Evolutionary conservation across 2,113 vertebrate species (phyloP).

Genomic region (Misgurnus anguillicaudatus): DNA sequence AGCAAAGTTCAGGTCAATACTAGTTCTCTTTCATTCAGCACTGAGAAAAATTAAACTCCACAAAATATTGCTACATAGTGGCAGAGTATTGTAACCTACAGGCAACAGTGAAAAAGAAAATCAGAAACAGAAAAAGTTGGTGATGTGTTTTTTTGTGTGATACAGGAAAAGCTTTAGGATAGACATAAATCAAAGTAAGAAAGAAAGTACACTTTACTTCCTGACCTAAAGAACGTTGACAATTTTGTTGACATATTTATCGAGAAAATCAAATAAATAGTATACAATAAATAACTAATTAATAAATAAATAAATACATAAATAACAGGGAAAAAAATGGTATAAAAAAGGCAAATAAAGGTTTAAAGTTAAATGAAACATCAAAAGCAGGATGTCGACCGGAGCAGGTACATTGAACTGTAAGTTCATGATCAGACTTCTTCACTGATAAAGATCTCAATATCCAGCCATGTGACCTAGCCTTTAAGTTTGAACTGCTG

Average conservation of each 20-base stretch:
- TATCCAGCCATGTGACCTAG: not conserved
- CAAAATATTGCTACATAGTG: constrained; percentile 71
- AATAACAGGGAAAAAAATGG: constrained; percentile 73
- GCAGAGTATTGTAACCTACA: constrained; percentile 53
- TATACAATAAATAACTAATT: constrained; percentile 78
- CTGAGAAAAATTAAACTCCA: constrained; percentile 41
- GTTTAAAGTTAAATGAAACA: not conserved
- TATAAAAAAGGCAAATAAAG: constrained; percentile 40
- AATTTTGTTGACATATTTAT: constrained; percentile 13
- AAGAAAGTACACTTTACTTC: constrained; percentile 53
- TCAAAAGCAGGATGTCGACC: constrained; percentile 39
- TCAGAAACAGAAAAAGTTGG: constrained; percentile 63
- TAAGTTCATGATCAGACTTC: constrained; percentile 30
- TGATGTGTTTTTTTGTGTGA: constrained; percentile 47
- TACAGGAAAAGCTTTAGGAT: constrained; percentile 34
- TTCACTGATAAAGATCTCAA: constrained; percentile 13
- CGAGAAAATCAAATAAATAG: constrained; percentile 66
- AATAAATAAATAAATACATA: constrained; percentile 88
- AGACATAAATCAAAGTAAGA: constrained; percentile 42
- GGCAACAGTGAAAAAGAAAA: constrained; percentile 38
- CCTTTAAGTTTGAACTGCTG: constrained; percentile 19
- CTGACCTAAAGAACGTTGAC: constrained; percentile 37
- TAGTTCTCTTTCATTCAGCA: constrained; percentile 12
- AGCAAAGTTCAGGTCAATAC: constrained; percentile 46
- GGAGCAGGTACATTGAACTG: not conserved